Percentiles rank a stretch among this genome's conserved stretches.
Evolutionary conservation across 2,113 vertebrate species (phyloP).

Genomic region (Dasyurus viverrinus): DNA sequence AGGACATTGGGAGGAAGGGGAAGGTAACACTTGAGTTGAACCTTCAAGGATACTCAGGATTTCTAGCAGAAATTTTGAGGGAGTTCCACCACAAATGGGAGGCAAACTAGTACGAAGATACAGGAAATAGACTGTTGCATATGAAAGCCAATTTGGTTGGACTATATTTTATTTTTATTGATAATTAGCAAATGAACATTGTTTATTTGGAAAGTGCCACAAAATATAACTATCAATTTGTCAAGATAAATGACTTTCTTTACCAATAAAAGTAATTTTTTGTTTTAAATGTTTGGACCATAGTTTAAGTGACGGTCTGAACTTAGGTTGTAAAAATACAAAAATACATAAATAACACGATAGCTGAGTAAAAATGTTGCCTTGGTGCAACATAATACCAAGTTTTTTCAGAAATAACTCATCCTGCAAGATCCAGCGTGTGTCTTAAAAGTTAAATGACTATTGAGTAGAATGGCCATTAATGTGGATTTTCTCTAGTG

Average conservation of each 20-base stretch:
- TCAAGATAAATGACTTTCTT: no score
- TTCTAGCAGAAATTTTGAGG: neutral
- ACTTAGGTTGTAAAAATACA: conserved; percentile 11
- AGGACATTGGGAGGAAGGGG: neutral
- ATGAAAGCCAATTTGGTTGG: neutral
- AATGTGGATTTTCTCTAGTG: neutral
- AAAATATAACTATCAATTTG: no score
- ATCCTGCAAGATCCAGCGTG: neutral
- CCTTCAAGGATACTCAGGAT: neutral
- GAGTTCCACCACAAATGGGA: neutral
- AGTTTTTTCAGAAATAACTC: neutral
- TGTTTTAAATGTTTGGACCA: neutral
- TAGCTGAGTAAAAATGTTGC: neutral
- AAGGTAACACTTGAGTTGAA: neutral
- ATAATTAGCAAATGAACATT: no score
- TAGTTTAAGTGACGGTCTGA: neutral
- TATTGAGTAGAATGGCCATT: neutral
- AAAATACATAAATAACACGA: neutral
- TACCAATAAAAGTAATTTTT: no score
- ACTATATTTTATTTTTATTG: neutral
- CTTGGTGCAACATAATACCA: neutral
- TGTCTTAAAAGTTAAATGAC: neutral
- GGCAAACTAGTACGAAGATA: neutral
- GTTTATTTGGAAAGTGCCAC: no score
- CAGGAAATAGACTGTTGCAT: neutral